These are phyloP conservation scores for Platysteira castanea DNA, from an alignment of 2,113 vertebrate species.

Conservation along the genomic window DNA sequence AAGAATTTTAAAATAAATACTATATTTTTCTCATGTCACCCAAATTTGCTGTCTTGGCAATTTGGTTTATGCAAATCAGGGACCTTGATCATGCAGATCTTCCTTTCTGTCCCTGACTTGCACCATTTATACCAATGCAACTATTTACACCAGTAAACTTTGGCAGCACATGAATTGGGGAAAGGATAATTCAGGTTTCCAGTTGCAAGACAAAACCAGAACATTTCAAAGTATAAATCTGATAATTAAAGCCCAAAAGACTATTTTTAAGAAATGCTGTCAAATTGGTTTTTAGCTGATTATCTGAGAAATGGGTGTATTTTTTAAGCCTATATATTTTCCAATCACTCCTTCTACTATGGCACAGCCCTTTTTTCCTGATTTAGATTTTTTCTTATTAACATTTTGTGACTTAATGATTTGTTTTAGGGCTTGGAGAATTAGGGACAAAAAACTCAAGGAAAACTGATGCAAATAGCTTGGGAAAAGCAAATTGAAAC, in stretches of 20 bases:
- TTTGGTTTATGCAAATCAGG: neutral
- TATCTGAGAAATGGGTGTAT: neutral
- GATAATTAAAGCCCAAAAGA: neutral
- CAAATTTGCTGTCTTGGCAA: neutral
- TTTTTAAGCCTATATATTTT: neutral
- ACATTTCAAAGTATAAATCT: neutral
- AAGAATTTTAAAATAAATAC: neutral
- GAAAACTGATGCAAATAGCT: neutral
- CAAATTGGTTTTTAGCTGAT: neutral
- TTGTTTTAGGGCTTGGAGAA: neutral
- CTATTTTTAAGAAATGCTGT: neutral
- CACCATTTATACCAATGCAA: neutral
- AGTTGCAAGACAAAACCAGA: neutral
- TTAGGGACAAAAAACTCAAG: neutral
- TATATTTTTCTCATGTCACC: neutral
- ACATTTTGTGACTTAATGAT: neutral
- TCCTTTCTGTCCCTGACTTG: neutral
- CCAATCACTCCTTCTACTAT: neutral
- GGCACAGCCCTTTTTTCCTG: neutral
- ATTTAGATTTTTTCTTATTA: neutral
- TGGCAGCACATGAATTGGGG: neutral
- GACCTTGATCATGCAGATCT: neutral
- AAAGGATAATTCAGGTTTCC: neutral
- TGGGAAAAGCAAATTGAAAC: neutral
- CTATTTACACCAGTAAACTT: neutral